A percentile compares a stretch with the other conserved stretches of the same genome.
Conservation (phyloP, 2,113 vertebrate genomes). For the Melanocharis versteri region DNA sequence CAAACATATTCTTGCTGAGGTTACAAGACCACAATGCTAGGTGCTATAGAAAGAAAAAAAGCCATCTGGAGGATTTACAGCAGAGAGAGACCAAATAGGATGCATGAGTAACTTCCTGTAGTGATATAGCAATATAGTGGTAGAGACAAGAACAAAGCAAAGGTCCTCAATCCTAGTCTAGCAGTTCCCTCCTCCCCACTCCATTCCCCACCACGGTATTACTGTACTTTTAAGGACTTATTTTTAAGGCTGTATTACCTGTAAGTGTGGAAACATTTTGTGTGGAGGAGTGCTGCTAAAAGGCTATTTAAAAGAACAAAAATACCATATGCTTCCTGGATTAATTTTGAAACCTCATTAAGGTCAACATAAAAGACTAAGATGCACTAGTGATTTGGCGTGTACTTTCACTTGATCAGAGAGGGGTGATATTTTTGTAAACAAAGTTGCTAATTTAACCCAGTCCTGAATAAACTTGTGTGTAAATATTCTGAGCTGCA, state of each 20-base stretch:
- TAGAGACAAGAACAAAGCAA: background rate
- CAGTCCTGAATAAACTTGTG: slow-evolving; percentile 61
- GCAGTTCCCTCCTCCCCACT: background rate
- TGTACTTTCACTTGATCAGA: slow-evolving; percentile 66
- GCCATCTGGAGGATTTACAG: background rate
- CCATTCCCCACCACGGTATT: background rate
- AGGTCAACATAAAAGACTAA: slow-evolving; percentile 70
- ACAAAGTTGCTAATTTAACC: slow-evolving; percentile 69
- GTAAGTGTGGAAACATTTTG: slow-evolving; percentile 65
- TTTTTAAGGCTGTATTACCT: slow-evolving; percentile 55
- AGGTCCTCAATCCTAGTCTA: background rate
- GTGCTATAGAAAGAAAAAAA: background rate
- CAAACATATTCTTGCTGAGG: background rate
- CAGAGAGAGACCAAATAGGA: background rate
- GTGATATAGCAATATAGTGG: background rate
- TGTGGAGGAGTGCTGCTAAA: slow-evolving; percentile 68
- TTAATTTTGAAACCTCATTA: slow-evolving; percentile 75
- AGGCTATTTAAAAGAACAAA: slow-evolving; percentile 73
- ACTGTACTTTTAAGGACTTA: background rate
- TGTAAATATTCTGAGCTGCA: slow-evolving; percentile 60
- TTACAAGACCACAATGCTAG: background rate
- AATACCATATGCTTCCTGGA: slow-evolving; percentile 74
- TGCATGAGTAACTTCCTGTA: background rate
- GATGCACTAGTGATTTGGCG: slow-evolving; percentile 66
- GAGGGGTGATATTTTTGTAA: slow-evolving; percentile 68